These are phyloP conservation scores for Arge pagana DNA, from an alignment of 2,888 invertebrate species.

Conservation along the genomic window DNA sequence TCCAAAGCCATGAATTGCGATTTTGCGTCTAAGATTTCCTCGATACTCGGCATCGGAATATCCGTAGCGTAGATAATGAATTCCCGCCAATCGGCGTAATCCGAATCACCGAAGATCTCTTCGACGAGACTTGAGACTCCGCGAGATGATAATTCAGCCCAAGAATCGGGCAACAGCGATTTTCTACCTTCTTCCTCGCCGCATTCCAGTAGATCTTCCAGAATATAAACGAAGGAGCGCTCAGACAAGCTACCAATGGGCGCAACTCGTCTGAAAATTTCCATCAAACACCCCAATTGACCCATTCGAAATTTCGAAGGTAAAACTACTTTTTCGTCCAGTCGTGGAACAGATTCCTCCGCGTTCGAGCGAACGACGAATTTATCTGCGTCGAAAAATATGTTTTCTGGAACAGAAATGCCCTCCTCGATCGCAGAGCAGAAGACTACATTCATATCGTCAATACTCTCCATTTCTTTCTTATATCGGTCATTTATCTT, in stretches of 20 bases:
- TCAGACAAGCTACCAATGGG: constrained; percentile 56
- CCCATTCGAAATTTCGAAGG: constrained; percentile 38
- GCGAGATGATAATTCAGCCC: constrained; percentile 58
- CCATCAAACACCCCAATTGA: constrained; percentile 42
- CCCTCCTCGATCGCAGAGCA: constrained; percentile 59
- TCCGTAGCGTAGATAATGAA: constrained; percentile 67
- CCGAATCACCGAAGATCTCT: constrained; percentile 62
- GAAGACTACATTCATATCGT: constrained; percentile 42
- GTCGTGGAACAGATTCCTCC: constrained; percentile 42
- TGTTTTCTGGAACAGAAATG: constrained; percentile 58
- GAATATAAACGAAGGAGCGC: constrained; percentile 60
- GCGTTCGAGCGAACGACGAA: constrained; percentile 61
- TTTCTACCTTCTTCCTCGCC: constrained; percentile 59
- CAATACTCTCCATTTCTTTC: constrained; percentile 54
- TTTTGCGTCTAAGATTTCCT: constrained; percentile 62
- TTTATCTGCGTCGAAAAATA: constrained; percentile 60
- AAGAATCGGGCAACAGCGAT: constrained; percentile 49
- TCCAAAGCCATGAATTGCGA: constrained; percentile 61
- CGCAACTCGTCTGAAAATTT: constrained; percentile 55
- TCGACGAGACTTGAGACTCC: constrained; percentile 59
- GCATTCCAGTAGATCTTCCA: constrained; percentile 62
- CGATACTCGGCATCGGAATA: constrained; percentile 62
- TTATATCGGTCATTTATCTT: constrained; percentile 58
- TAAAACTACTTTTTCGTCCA: constrained; percentile 27
- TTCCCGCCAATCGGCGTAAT: constrained; percentile 69